These are phyloP conservation scores for Tipula helvola DNA, from an alignment of 2,888 invertebrate species.

Conservation along the genomic window DNA sequence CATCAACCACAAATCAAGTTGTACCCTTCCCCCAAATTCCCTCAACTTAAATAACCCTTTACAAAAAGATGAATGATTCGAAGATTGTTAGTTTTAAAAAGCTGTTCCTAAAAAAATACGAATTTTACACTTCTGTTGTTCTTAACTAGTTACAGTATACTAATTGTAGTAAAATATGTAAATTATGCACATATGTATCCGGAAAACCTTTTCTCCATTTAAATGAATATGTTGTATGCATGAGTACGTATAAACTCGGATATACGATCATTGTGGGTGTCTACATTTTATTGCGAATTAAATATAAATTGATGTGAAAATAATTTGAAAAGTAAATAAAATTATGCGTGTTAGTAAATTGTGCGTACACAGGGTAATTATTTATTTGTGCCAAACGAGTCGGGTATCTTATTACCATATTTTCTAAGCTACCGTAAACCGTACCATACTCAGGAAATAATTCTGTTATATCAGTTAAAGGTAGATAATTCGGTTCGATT, in stretches of 20 bases:
- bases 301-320: not conserved
- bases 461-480: not conserved
- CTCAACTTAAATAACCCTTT: too few relatives aligned
- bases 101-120: too few relatives aligned
- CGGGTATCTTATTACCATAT: not conserved
- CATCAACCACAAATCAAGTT: too few relatives aligned
- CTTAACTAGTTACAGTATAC: too few relatives aligned
- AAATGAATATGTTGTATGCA: not conserved
- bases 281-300: not conserved
- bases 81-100: too few relatives aligned
- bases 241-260: not conserved
- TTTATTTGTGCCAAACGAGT: not conserved
- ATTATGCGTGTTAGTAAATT: not conserved
- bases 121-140: too few relatives aligned
- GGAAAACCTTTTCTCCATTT: not conserved
- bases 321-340: not conserved
- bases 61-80: too few relatives aligned
- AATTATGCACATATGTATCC: not conserved
- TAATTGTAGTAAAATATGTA: not conserved
- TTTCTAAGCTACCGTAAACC: too few relatives aligned
- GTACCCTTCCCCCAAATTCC: too few relatives aligned
- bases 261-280: not conserved
- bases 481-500: not conserved
- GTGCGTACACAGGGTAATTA: not conserved
- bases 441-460: not conserved